phyloP scores from a whole-genome alignment of 2,113 vertebrate species.

The Macquaria ambigua region DNA sequence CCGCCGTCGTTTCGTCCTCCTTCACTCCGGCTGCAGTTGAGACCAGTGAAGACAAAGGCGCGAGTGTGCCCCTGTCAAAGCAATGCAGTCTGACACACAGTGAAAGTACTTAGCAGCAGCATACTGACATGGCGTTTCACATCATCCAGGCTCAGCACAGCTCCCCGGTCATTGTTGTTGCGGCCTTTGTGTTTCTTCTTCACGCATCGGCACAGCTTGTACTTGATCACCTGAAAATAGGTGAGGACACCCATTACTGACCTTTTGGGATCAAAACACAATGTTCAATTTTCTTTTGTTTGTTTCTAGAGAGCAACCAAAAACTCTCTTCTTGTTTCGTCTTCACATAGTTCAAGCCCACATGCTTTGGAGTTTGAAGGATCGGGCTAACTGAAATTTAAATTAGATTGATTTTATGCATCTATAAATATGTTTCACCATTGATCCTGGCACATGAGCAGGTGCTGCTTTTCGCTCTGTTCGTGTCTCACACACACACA shows the following conservation, averaged over 20 bases:
- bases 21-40: background rate
- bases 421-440: slow-evolving; percentile 14
- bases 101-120: slow-evolving; percentile 46
- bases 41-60: slow-evolving; percentile 41
- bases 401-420: slow-evolving; percentile 47
- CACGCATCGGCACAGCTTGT: slow-evolving; percentile 91
- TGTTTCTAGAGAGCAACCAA: background rate
- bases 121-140: slow-evolving; percentile 96
- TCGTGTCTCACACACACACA: background rate
- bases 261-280: slow-evolving; percentile 14
- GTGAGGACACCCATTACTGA: slow-evolving; percentile 21
- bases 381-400: slow-evolving; percentile 28
- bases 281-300: background rate
- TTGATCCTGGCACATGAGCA: slow-evolving; percentile 17
- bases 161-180: slow-evolving; percentile 95
- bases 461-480: background rate
- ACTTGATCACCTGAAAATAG: slow-evolving; percentile 92
- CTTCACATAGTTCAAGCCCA: slow-evolving; percentile 14
- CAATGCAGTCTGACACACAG: slow-evolving; percentile 51
- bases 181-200: slow-evolving; percentile 94
- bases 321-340: background rate
- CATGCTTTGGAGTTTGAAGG: slow-evolving; percentile 1
- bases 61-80: slow-evolving; percentile 41
- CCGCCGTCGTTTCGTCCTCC: background rate
- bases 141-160: slow-evolving; percentile 96